phyloP scores from a whole-genome alignment of 2,888 invertebrate genomes.

The Torymus aiolomorphi region DNA sequence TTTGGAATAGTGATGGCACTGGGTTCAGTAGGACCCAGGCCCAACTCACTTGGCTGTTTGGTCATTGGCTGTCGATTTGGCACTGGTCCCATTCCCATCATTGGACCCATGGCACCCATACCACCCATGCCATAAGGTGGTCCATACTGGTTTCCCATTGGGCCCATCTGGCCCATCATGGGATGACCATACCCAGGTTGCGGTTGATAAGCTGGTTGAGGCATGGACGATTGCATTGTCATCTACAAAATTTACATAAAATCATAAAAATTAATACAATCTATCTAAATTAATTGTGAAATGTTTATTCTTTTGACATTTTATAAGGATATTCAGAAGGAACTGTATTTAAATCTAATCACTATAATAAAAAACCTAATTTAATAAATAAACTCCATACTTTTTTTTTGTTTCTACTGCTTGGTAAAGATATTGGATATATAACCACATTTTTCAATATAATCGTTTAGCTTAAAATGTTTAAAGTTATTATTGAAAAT shows the following conservation, averaged over 20 bases:
- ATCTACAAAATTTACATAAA: slow-evolving; percentile 77
- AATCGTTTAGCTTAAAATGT: too few species aligned
- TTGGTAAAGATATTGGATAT: too few species aligned
- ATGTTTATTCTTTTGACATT: too few species aligned
- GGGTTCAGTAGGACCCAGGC: slow-evolving; percentile 77
- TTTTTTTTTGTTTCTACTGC: too few species aligned
- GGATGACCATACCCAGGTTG: slow-evolving; percentile 85
- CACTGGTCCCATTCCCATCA: slow-evolving; percentile 76
- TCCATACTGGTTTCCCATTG: slow-evolving; percentile 77
- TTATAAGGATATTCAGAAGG: too few species aligned
- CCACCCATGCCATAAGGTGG: slow-evolving; percentile 76
- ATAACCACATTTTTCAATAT: too few species aligned
- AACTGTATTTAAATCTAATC: too few species aligned
- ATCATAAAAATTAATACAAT: not conserved
- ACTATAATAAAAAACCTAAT: too few species aligned
- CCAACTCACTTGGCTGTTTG: slow-evolving; percentile 83
- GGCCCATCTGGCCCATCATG: slow-evolving; percentile 80
- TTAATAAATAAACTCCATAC: too few species aligned
- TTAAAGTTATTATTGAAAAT: too few species aligned
- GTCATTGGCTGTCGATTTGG: slow-evolving; percentile 70
- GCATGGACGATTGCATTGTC: slow-evolving; percentile 85
- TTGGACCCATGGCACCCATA: slow-evolving; percentile 77
- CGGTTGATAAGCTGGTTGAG: slow-evolving; percentile 79
- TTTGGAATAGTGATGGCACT: slow-evolving; percentile 72
- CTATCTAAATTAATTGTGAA: not conserved